Evolutionary conservation across 2,113 vertebrate species (phyloP), one percentile per base, ranked within the genome.

Genomic region (Phalacrocorax brasilianus): DNA sequence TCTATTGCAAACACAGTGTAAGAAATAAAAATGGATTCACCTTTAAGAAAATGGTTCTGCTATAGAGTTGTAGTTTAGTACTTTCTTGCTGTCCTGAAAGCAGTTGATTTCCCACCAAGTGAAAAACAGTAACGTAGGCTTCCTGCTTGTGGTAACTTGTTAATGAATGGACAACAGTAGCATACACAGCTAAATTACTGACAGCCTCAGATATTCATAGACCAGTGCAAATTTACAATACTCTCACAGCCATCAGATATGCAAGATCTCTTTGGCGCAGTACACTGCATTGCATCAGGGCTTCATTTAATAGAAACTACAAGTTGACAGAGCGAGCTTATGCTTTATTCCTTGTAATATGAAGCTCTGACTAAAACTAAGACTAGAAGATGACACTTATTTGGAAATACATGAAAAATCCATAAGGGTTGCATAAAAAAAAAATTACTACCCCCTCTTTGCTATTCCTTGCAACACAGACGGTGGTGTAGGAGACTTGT

Each of bases 1-100:
- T 98, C 96, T 95, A 95, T 77, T 88, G 94, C 97, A 98, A 98
- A 97, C 88, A 97, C 88, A 91, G 96, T 38, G 58, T 75, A 96
- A 97, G 95, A 96, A 96, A 97, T 77, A 95, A 94, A 98, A 97
- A 89, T 19, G 68, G 92, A 98, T 97, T 97, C 93, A 97, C 97
- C 95, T 98, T 97, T 97, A 95, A 96, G 97, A 95, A 96, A 92
- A 95, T 2, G 81, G 93, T 96, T 85, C 94, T 42, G 68, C 66
- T 83, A 28, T 35, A 66, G 92, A 92, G 96, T 91, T 97, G 97
- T 71, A 63, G 80, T 97, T 95, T 95, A 93, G 89, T 12, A 33
- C 22, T 83, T 83, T 30, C 35, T 42, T 28, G 77, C 56, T 94
- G 56, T 73, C 88, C 92, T 53, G 70, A 52, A 23, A 83, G 77